A percentile compares a stretch with the other conserved stretches of the same genome.
These are phyloP conservation scores for Clostera curtula DNA, from an alignment of 2,888 invertebrate species.

Conservation along the genomic window DNA sequence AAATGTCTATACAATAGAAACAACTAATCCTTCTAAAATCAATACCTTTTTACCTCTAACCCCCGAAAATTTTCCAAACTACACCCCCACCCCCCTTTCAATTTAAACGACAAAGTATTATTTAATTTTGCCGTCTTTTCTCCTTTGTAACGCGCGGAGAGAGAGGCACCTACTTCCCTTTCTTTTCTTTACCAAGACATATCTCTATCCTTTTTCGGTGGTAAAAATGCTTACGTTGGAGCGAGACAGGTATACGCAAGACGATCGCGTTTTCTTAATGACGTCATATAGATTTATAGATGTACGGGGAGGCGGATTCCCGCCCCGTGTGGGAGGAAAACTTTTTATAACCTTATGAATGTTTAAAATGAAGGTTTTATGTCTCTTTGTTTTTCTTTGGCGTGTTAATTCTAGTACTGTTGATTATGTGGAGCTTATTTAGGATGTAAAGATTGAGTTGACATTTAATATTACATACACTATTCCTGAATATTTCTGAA, in stretches of 20 bases:
- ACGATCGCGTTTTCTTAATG: constrained; percentile 68
- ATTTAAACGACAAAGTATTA: constrained; percentile 74
- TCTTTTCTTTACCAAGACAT: constrained; percentile 55
- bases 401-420: constrained; percentile 11
- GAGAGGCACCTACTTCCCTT: constrained; percentile 35
- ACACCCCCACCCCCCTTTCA: constrained; percentile 51
- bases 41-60: constrained; percentile 69
- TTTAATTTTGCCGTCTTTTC: constrained; percentile 73
- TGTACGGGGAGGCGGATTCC: constrained; percentile 42
- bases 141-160: constrained; percentile 64
- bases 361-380: constrained; percentile 42
- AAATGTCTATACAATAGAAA: constrained; percentile 32
- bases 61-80: constrained; percentile 61
- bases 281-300: constrained; percentile 72
- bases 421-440: constrained; percentile 14
- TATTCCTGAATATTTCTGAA: no score
- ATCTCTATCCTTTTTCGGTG: constrained; percentile 30
- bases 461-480: no score
- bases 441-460: no score
- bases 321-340: constrained; percentile 40
- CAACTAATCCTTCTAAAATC: constrained; percentile 65
- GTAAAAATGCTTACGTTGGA: constrained; percentile 35
- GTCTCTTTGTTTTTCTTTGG: constrained; percentile 18
- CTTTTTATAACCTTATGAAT: constrained; percentile 54
- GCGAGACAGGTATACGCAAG: constrained; percentile 54